A percentile compares a stretch with the other conserved stretches of the same genome.
phyloP scores from a whole-genome alignment of 2,888 invertebrate species.

The Nemurella pictetii region DNA sequence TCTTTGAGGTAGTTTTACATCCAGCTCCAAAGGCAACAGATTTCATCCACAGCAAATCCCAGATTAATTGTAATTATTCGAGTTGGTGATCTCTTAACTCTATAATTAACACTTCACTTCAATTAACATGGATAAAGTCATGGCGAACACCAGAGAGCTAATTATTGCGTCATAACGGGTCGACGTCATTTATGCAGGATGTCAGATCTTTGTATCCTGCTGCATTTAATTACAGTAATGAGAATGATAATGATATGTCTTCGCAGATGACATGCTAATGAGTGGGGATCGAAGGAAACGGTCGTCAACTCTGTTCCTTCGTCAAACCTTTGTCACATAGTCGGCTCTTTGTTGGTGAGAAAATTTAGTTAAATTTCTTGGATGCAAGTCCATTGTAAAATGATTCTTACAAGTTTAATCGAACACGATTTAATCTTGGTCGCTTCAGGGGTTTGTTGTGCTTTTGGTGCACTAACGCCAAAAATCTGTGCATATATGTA shows the following conservation, averaged over 20 bases:
- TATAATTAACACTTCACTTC: conserved; percentile 17
- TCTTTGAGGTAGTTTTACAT: too few relatives aligned
- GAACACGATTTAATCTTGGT: too few relatives aligned
- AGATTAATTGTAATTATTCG: not conserved
- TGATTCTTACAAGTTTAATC: too few relatives aligned
- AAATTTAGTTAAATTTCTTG: too few relatives aligned
- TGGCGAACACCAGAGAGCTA: not conserved
- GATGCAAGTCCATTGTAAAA: too few relatives aligned
- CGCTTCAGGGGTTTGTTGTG: too few relatives aligned
- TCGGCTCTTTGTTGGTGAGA: too few relatives aligned
- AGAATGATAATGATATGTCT: conserved; percentile 20
- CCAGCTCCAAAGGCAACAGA: not conserved
- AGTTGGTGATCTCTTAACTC: not conserved
- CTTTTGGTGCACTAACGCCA: too few relatives aligned
- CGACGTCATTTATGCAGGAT: conserved; percentile 5
- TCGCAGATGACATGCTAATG: conserved; percentile 8
- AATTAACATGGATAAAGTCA: conserved; percentile 15
- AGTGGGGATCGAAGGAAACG: not conserved
- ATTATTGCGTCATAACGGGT: conserved; percentile 26
- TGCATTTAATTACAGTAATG: conserved; percentile 12
- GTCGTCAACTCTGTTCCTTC: not conserved
- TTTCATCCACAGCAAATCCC: not conserved
- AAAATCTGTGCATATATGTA: too few relatives aligned
- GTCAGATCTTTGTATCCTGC: conserved; percentile 22
- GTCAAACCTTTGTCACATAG: not conserved